Base-by-base conservation (phyloP, 2,797 vertebrate genomes). In the Myripristis murdjan region DNA sequence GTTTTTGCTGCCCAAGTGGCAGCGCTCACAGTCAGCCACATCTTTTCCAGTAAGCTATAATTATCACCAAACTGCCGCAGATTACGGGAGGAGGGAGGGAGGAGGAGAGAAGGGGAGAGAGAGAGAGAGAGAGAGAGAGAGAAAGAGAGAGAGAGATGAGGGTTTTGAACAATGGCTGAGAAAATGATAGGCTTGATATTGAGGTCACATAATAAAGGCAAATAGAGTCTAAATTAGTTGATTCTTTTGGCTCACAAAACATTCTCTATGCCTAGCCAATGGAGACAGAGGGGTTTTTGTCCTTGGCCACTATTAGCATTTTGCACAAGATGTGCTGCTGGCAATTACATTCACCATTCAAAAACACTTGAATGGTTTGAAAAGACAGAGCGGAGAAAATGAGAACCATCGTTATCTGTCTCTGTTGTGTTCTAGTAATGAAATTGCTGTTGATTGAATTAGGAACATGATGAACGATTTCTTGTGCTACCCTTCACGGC, bases 31-130 rank as follows among this genome's bases (percentile, higher is more conserved):
- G 80, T 71, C 79, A 62, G 83, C 81, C 81, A 71, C 78, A 64
- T 86, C 75, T 68, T 86, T 85, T 86, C 87, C 88, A 90, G 85
- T 59, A 86, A 76, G 67, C 87, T 89, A 67, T 91, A 90, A 92
- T 93, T 87, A 90, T 84, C 85, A 72, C 66, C 76, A 68, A 86
- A 84, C 75, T 60, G 79, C 81, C 12, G 74, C 83, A 87, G 86
- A 89, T 89, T 82, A 88, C 82, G 23, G 87, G 73, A 83, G 83
- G 51, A 81, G 70, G 31, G 65, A 68, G 64, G 60, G 26, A 15
- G 35, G 24, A 37, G 12, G 37, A 31, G 24, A 31, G 9, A 15
- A 15, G 12, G 22, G 15, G 55, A 16, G 35, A 44, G 22, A 26
- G 6, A 57, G 35, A 41, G 20, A 35, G 24, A 57, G 54, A 24